phyloP scores from a whole-genome alignment of 2,888 invertebrate species.

The Lycaena phlaeas region DNA sequence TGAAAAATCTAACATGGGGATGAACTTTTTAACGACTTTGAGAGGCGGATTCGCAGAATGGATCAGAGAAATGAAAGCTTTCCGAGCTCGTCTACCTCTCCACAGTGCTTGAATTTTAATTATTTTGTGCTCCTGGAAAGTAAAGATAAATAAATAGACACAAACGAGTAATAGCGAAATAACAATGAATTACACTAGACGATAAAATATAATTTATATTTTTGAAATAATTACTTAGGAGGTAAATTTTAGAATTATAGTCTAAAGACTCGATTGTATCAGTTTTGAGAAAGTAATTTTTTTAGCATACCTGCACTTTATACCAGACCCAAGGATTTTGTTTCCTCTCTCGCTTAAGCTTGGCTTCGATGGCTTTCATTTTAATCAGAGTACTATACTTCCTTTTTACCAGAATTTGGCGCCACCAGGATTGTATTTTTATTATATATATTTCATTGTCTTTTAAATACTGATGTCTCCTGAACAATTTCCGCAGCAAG shows the following conservation, averaged over 20 bases:
- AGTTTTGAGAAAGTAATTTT: background rate
- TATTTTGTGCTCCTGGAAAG: conserved; percentile 64
- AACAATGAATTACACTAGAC: background rate
- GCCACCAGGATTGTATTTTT: conserved; percentile 78
- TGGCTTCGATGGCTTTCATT: conserved; percentile 51
- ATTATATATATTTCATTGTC: conserved; percentile 52
- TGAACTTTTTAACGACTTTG: conserved; percentile 76
- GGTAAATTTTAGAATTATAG: too few species aligned
- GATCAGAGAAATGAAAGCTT: conserved; percentile 75
- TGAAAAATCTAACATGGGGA: conserved; percentile 78
- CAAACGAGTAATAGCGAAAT: too few species aligned
- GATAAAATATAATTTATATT: too few species aligned
- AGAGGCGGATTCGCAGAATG: conserved; percentile 72
- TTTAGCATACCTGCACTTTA: conserved; percentile 55
- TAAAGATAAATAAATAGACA: too few species aligned
- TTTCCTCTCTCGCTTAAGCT: conserved; percentile 43
- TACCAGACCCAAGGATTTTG: conserved; percentile 64
- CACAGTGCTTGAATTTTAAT: conserved; percentile 79
- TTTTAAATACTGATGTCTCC: conserved; percentile 48
- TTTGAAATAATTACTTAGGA: too few species aligned
- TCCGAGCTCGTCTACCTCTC: conserved; percentile 76
- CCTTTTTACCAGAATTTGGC: conserved; percentile 55
- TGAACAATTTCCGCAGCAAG: conserved; percentile 62
- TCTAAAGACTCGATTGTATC: too few species aligned
- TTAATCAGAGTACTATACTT: conserved; percentile 55